A percentile compares a stretch with the other conserved stretches of the same genome.
These are phyloP conservation scores for Drosophila rhopaloa DNA, from an alignment of 1,140 invertebrate species.

Conservation along the genomic window DNA sequence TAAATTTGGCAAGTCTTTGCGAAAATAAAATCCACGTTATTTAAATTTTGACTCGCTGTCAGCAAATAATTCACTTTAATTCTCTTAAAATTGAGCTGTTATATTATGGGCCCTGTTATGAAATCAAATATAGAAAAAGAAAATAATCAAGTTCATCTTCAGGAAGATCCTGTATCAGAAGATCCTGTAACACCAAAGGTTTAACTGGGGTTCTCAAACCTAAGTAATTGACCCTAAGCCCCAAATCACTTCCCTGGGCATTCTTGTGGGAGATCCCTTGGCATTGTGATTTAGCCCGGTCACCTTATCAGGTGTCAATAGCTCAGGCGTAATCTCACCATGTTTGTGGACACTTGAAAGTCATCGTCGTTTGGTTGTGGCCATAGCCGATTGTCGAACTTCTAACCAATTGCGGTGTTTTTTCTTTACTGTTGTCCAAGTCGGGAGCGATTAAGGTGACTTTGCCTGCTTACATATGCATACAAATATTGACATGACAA, in stretches of 20 bases:
- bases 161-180: too few species aligned
- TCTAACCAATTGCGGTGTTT: constrained; percentile 43
- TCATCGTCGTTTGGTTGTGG: constrained; percentile 18
- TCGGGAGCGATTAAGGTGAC: constrained; percentile 36
- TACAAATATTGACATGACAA: constrained; percentile 3
- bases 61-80: not conserved
- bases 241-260: not conserved
- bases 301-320: constrained; percentile 41
- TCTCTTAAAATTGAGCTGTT: not conserved
- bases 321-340: constrained; percentile 35
- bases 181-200: too few species aligned
- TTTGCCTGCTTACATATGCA: constrained; percentile 28
- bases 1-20: not conserved
- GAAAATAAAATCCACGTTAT: not conserved
- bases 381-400: constrained; percentile 16
- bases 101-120: not conserved
- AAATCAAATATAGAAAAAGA: not conserved
- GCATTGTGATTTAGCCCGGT: constrained; percentile 7
- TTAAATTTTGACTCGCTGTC: not conserved
- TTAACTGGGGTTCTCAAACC: too few species aligned
- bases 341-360: constrained; percentile 39
- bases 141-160: not conserved
- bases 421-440: constrained; percentile 4
- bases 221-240: not conserved
- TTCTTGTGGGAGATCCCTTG: constrained; percentile 2